Evolutionary conservation across 2,888 invertebrate species (phyloP), one percentile per base, ranked within the genome.

Genomic region (Nephrocerus scutellatus): DNA sequence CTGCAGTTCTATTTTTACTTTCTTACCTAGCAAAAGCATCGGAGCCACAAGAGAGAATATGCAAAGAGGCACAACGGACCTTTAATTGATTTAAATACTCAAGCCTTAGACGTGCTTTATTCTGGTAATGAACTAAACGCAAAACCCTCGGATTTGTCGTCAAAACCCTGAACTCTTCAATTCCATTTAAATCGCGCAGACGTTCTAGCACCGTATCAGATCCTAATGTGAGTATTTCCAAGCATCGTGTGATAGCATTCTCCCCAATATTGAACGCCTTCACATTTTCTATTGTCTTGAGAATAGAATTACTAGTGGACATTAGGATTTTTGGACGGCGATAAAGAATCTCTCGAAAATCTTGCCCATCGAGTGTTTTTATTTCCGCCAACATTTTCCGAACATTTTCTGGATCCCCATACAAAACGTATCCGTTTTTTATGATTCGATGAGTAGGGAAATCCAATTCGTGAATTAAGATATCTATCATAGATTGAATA

Each of bases 311-410:
- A 41, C 74, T 73, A 32, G 74, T 70, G 35, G 76, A 73, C 66
- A 75, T 77, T 32, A 81, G 60, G 47, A 84, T 72, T 47, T 76
- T 78, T 9, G 84, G 84, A 51, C 75, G 72, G 14, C 58, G 59
- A 51, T 60, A 68, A 22, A 80, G 70, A 21, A 73, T 72, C 10
- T 72, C 70, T 39, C 66, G 65, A 30, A 82, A 72, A 48, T 77
- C 72, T 3, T 74, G 52, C 0, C 75, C 78, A 34, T 72, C 74
- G 22, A 80, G 59, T 1, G 62, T 63, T 2, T 67, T 61, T 28
- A 81, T 72, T 55, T 74, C 71, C 6, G 67, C 60, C 3, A 82
- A 51, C 24, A 81, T 74, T 10, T 72, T 64, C 40, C 67, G 68
- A 0, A 79, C 70, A 49, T 80, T 76, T 2, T 73, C 60, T 0